phyloP scores from a whole-genome alignment of 2,888 invertebrate species.

The Athripsodes cinereus region DNA sequence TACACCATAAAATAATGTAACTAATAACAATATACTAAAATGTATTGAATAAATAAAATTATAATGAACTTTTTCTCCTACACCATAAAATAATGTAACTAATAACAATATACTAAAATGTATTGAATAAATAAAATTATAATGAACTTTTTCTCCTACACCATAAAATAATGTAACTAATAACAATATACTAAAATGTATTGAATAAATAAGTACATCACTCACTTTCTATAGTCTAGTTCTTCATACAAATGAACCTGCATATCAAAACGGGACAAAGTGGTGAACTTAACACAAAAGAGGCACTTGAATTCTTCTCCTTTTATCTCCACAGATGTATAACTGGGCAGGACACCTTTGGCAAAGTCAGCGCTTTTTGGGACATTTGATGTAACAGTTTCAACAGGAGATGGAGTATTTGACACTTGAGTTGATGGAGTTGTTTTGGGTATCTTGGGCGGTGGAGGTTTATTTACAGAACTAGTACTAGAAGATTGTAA shows the following conservation, averaged over 20 bases:
- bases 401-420: not conserved
- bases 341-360: not conserved
- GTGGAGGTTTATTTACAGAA: not conserved
- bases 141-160: too few relatives aligned
- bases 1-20: too few relatives aligned
- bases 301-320: constrained; percentile 55
- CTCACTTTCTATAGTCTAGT: constrained; percentile 61
- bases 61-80: too few relatives aligned
- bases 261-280: constrained; percentile 54
- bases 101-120: too few relatives aligned
- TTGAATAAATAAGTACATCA: constrained; percentile 34
- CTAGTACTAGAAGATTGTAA: not conserved
- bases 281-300: constrained; percentile 52
- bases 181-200: too few relatives aligned
- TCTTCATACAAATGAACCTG: constrained; percentile 63
- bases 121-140: too few relatives aligned
- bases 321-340: constrained; percentile 44
- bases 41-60: too few relatives aligned
- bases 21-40: too few relatives aligned
- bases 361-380: not conserved
- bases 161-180: too few relatives aligned
- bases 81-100: too few relatives aligned
- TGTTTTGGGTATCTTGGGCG: constrained; percentile 1
- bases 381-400: constrained; percentile 24
- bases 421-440: not conserved